These are phyloP conservation scores for Pygmarrhopalites habei DNA, from an alignment of 1,140 invertebrate species.

Conservation along the genomic window DNA sequence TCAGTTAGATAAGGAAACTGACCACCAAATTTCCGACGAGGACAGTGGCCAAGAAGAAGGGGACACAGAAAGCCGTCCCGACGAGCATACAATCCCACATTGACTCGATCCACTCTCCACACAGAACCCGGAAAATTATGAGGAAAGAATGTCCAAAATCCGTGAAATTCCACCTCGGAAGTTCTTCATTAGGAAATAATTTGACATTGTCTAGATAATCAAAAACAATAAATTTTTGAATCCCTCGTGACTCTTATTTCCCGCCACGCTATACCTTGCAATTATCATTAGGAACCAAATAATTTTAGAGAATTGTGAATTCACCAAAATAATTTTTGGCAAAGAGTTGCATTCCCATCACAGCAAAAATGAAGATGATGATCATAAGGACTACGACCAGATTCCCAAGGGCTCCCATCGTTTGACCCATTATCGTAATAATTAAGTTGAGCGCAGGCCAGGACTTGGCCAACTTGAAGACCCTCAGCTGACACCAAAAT, in stretches of 20 bases:
- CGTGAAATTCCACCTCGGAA: constrained; percentile 90
- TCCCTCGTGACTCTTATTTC: no score
- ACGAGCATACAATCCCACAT: no score
- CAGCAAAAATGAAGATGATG: no score
- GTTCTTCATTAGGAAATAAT: constrained; percentile 64
- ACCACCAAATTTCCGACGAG: constrained; percentile 98
- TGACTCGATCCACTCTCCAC: no score
- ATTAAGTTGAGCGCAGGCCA: no score
- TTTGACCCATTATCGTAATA: constrained; percentile 96
- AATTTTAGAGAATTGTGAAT: constrained; percentile 73
- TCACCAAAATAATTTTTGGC: constrained; percentile 94
- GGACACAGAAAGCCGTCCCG: constrained; percentile 85
- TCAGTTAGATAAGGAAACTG: no score
- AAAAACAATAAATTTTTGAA: not conserved
- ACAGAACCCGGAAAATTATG: constrained; percentile 93
- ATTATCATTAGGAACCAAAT: no score
- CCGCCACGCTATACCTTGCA: no score
- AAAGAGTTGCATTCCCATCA: constrained; percentile 99
- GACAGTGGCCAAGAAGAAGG: constrained; percentile 94
- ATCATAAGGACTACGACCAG: no score
- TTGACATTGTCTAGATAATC: constrained; percentile 65
- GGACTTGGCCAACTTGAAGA: no score
- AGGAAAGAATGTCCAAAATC: constrained; percentile 93
- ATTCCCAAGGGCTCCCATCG: constrained; percentile 94
- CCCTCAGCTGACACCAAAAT: no score